A percentile compares a stretch with the other conserved stretches of the same genome.
Evolutionary conservation across 1,140 invertebrate species (phyloP).

Genomic region (Venturia canescens): DNA sequence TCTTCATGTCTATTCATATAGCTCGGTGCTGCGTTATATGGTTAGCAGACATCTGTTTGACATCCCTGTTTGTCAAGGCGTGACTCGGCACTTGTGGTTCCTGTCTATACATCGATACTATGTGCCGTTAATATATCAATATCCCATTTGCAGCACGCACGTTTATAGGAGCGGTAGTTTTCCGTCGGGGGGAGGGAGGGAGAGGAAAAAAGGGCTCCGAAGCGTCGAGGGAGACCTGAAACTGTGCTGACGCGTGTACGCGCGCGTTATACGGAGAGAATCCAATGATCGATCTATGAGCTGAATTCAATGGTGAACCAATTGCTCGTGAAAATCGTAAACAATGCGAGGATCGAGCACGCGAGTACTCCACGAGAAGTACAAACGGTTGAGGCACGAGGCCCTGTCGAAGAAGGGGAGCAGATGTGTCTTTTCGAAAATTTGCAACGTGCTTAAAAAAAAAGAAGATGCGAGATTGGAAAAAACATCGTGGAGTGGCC

Average conservation of each 20-base stretch:
- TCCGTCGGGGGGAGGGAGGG: background rate
- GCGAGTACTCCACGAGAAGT: conserved; percentile 1
- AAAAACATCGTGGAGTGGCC: background rate
- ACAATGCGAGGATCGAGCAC: conserved; percentile 62
- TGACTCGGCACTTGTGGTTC: conserved; percentile 76
- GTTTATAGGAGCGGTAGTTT: background rate
- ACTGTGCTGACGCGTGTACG: conserved; percentile 51
- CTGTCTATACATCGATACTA: conserved; percentile 39
- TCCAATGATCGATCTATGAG: conserved; percentile 74
- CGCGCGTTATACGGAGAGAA: conserved; percentile 52
- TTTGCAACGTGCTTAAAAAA: conserved; percentile 56
- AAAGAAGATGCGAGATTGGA: background rate
- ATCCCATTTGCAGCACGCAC: conserved; percentile 1
- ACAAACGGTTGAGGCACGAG: conserved; percentile 2
- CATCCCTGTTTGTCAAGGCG: conserved; percentile 77
- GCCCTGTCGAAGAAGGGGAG: background rate
- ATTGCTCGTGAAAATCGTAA: conserved; percentile 76
- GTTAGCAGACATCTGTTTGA: conserved; percentile 75
- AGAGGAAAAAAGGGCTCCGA: conserved; percentile 53
- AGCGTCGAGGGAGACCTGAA: background rate
- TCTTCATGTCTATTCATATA: too few species aligned
- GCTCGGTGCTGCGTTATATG: background rate
- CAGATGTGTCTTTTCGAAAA: conserved; percentile 42
- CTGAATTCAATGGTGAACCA: conserved; percentile 66
- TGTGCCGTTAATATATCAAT: conserved; percentile 11